Evolutionary conservation across 2,888 invertebrate species (phyloP).

Genomic region (Cryptus armator): DNA sequence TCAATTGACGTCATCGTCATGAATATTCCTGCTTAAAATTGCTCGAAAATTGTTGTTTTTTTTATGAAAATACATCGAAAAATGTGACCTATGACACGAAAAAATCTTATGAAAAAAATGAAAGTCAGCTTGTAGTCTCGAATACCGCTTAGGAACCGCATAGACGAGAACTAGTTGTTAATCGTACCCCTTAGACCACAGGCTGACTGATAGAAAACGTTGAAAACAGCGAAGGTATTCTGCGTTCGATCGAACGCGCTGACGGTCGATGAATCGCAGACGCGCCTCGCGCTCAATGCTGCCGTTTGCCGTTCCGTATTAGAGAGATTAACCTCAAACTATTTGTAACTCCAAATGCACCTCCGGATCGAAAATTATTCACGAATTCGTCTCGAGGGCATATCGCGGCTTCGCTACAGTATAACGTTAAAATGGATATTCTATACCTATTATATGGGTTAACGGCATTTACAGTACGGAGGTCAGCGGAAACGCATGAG

Average conservation of each 20-base stretch:
- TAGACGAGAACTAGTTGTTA: conserved; percentile 70
- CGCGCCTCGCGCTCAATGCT: conserved; percentile 4
- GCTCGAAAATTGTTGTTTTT: conserved; percentile 63
- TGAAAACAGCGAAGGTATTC: conserved; percentile 76
- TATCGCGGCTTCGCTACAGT: neutral
- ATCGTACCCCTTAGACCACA: conserved; percentile 83
- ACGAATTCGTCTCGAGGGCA: neutral
- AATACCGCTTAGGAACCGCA: conserved; percentile 77
- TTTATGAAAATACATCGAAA: conserved; percentile 58
- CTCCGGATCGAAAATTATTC: neutral
- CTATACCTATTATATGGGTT: conserved; percentile 4
- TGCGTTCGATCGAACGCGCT: conserved; percentile 48
- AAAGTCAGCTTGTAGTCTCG: conserved; percentile 84
- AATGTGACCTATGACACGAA: conserved; percentile 78
- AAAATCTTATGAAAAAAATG: conserved; percentile 81
- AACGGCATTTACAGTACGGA: conserved; percentile 9
- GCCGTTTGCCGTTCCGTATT: neutral
- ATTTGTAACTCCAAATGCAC: neutral
- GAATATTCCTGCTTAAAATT: conserved; percentile 73
- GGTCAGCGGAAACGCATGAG: conserved; percentile 49
- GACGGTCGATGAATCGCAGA: conserved; percentile 32
- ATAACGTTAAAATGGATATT: neutral
- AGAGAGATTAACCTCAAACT: neutral
- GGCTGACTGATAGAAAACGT: conserved; percentile 81
- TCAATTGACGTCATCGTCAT: conserved; percentile 75